Evolutionary conservation across 2,797 vertebrate species (phyloP), one percentile per base, ranked within the genome.

Genomic region (Setipinna tenuifilis): DNA sequence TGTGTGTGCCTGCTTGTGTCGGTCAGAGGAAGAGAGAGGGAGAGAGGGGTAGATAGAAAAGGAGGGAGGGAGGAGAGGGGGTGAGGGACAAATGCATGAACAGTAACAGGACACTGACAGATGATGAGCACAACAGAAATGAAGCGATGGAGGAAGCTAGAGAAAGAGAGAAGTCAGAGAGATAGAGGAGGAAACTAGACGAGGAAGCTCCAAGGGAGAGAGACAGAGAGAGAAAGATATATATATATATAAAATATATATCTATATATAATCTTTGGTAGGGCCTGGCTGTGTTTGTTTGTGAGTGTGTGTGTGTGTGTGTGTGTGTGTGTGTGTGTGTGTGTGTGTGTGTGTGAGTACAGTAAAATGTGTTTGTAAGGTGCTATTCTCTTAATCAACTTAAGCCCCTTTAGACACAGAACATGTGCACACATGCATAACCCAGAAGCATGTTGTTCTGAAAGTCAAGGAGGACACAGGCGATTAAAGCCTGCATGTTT

Each of bases 131-230:
- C 50, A 54, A 54, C 50, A 54, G 14, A 54, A 54, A 54, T 54
- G 50, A 71, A 35, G 68, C 23, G 7, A 65, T 28, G 59, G 23
- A 31, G 35, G 41, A 41, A 83, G 82, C 21, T 61, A 35, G 54
- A 83, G 82, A 31, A 41, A 83, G 57, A 44, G 82, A 83, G 82
- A 31, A 41, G 16, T 59, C 31, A 61, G 58, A 44, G 54, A 19
- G 23, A 17, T 21, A 41, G 59, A 83, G 61, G 28, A 61, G 82
- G 35, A 59, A 83, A 54, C 31, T 6, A 31, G 31, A 35, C 68
- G 16, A 75, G 68, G 71, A 78, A 78, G 71, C 71, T 41, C 16
- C 19, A 4, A 21, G 2, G 0, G 50, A 54, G 50, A 54, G 50
- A 54, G 50, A 54, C 2, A 54, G 50, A 54, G 50, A 54, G 50